Percentiles rank a stretch among this genome's conserved stretches.
phyloP scores from a whole-genome alignment of 1,140 invertebrate genomes.

The Cardiocondyla obscurior region DNA sequence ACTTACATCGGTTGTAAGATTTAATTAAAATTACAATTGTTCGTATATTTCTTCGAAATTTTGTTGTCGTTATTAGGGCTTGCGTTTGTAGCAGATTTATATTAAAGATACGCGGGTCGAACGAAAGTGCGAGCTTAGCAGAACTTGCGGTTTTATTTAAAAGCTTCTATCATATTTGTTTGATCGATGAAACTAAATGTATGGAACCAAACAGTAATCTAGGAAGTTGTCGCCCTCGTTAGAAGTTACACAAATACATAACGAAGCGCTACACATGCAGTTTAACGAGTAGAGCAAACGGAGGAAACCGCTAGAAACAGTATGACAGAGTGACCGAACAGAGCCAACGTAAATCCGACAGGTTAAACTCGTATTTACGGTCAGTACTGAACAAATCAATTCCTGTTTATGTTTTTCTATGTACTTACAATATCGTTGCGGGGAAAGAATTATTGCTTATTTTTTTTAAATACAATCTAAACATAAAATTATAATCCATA shows the following conservation, averaged over 20 bases:
- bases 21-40: constrained; percentile 4
- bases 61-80: background rate
- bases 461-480: background rate
- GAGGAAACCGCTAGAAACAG: background rate
- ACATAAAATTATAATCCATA: background rate
- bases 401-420: constrained; percentile 9
- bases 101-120: constrained; percentile 10
- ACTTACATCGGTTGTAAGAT: constrained; percentile 4
- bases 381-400: background rate
- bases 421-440: background rate
- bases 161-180: background rate
- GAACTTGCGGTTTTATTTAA: background rate
- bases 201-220: background rate
- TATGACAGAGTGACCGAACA: constrained; percentile 38
- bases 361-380: constrained; percentile 6
- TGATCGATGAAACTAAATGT: constrained; percentile 25
- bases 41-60: background rate
- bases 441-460: background rate
- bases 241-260: constrained; percentile 53
- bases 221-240: constrained; percentile 28
- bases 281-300: constrained; percentile 5
- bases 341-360: constrained; percentile 19
- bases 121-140: background rate
- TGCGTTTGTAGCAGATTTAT: background rate
- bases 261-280: background rate